Evolutionary conservation across 1,140 invertebrate genomes (phyloP).

Genomic region (Aricia agestis): DNA sequence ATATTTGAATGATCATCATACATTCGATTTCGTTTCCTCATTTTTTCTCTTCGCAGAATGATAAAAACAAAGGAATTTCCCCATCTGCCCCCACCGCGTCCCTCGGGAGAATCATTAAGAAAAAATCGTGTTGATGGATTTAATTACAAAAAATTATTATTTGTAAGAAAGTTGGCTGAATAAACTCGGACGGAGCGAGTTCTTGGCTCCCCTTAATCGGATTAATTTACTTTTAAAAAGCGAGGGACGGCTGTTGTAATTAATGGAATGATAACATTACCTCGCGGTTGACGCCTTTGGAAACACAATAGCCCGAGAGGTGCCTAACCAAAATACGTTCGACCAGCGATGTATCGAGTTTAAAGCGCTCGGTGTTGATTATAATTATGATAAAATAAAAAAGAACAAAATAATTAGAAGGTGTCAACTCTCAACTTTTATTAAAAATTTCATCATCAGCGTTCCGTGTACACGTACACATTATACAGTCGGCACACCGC

Average conservation of each 20-base stretch:
- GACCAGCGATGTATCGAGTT: conserved; percentile 17
- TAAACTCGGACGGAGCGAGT: conserved; percentile 72
- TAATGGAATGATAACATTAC: conserved; percentile 76
- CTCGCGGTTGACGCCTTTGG: conserved; percentile 58
- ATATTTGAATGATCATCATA: too few relatives aligned
- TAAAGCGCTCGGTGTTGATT: neutral
- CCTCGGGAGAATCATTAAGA: conserved; percentile 72
- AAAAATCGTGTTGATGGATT: conserved; percentile 76
- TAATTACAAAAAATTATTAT: conserved; percentile 76
- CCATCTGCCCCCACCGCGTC: conserved; percentile 39
- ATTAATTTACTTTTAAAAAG: conserved; percentile 76
- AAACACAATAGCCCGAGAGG: conserved; percentile 44
- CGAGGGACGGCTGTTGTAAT: conserved; percentile 71
- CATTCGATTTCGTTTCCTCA: too few relatives aligned
- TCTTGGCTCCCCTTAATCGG: conserved; percentile 74
- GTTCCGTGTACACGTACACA: too few relatives aligned
- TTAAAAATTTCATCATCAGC: too few relatives aligned
- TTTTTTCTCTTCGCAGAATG: neutral
- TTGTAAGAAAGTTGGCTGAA: conserved; percentile 72
- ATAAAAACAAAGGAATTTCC: conserved; percentile 33
- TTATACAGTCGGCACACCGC: neutral
- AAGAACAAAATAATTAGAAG: too few relatives aligned
- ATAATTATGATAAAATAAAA: neutral
- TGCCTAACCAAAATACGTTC: conserved; percentile 36
- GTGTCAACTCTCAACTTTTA: too few relatives aligned